phyloP scores from a whole-genome alignment of 2,797 vertebrate genomes.

The Alcedo atthis region DNA sequence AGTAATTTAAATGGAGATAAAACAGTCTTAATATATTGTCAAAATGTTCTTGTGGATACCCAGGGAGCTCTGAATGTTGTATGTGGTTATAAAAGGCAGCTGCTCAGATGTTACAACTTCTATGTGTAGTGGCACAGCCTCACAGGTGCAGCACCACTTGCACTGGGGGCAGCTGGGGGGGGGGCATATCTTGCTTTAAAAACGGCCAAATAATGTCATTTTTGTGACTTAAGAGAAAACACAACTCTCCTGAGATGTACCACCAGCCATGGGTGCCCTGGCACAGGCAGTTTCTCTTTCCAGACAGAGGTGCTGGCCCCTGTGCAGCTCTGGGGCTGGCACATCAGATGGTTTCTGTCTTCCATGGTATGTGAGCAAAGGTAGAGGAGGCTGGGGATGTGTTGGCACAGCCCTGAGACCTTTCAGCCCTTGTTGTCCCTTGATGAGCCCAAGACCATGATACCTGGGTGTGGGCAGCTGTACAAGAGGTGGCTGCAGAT shows the following conservation, averaged over 20 bases:
- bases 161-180: background rate
- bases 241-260: background rate
- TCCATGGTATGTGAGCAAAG: too few relatives aligned
- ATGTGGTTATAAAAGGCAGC: background rate
- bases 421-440: too few relatives aligned
- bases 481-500: background rate
- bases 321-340: too few relatives aligned
- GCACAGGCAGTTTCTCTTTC: too few relatives aligned
- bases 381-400: too few relatives aligned
- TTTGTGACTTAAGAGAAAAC: background rate
- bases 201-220: background rate
- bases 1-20: background rate
- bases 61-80: background rate
- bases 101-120: fast-evolving
- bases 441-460: background rate
- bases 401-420: too few relatives aligned
- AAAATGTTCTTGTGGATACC: background rate
- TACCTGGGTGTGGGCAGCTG: background rate
- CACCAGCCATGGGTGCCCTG: background rate
- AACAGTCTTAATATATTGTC: fast-evolving
- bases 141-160: fast-evolving
- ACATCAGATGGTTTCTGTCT: too few relatives aligned
- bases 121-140: fast-evolving
- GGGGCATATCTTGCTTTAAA: background rate
- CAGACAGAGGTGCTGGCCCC: too few relatives aligned